phyloP scores from a whole-genome alignment of 2,888 invertebrate species.

The Ceriagrion tenellum region DNA sequence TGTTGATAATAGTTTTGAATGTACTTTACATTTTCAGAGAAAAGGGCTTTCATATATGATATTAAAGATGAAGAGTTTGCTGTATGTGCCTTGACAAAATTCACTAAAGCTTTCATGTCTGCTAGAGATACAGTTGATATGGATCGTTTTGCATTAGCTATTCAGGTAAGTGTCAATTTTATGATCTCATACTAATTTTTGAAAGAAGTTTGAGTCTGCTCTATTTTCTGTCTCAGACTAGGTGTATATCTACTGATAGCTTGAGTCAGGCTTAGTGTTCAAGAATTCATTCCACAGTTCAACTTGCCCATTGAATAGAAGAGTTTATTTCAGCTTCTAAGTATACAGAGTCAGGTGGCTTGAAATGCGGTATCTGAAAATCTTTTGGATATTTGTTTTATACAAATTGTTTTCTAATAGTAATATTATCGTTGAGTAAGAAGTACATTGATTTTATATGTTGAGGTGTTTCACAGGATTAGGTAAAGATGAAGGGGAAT shows the following conservation, averaged over 20 bases:
- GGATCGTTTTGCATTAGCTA: slow-evolving; percentile 89
- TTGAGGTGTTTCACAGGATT: background rate
- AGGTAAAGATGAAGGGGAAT: background rate
- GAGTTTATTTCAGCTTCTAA: too few species aligned
- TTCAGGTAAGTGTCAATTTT: slow-evolving; percentile 77
- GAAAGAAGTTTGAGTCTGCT: background rate
- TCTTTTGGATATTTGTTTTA: too few species aligned
- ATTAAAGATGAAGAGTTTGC: slow-evolving; percentile 80
- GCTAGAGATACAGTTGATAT: slow-evolving; percentile 88
- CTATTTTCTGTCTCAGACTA: too few species aligned
- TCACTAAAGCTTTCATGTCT: slow-evolving; percentile 87
- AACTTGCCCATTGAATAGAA: too few species aligned
- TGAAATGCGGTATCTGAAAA: too few species aligned
- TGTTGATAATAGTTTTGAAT: slow-evolving; percentile 74
- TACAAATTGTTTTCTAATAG: too few species aligned
- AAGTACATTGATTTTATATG: background rate
- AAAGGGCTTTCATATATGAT: slow-evolving; percentile 71
- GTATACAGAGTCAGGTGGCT: too few species aligned
- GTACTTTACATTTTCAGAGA: slow-evolving; percentile 70
- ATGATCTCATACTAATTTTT: background rate
- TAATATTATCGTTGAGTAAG: too few species aligned
- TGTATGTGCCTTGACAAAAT: slow-evolving; percentile 84
- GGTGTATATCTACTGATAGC: too few species aligned
- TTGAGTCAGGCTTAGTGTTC: too few species aligned
- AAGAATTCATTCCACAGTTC: too few species aligned